Conservation (phyloP, 2,797 vertebrate species). For the Odontamblyopus lacepedii region DNA sequence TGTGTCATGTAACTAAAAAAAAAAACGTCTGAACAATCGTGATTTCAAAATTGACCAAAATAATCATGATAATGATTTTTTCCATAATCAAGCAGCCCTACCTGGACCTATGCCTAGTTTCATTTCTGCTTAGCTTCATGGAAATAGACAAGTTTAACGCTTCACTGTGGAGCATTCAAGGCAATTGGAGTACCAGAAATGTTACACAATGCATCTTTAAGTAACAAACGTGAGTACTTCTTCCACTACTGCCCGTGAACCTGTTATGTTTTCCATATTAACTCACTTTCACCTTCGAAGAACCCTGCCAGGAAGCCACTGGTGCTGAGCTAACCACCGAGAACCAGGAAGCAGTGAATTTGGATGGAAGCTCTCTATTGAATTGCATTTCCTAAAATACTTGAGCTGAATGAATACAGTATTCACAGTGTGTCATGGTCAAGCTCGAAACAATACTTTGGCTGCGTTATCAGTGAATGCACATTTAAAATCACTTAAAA, state of each 20-base stretch:
- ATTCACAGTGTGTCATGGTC: not conserved
- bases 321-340: not conserved
- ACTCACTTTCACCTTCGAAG: not conserved
- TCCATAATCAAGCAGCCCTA: too few relatives aligned
- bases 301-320: conserved; percentile 17
- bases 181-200: too few relatives aligned
- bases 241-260: not conserved
- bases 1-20: too few relatives aligned
- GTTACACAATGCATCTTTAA: too few relatives aligned
- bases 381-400: conserved; percentile 51
- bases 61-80: too few relatives aligned
- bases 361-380: conserved; percentile 46
- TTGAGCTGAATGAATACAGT: not conserved
- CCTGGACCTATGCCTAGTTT: too few relatives aligned
- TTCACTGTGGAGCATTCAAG: too few relatives aligned
- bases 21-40: too few relatives aligned
- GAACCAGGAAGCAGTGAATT: conserved; percentile 42
- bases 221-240: too few relatives aligned
- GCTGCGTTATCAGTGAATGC: not conserved
- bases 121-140: too few relatives aligned
- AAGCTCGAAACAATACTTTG: not conserved
- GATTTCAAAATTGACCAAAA: too few relatives aligned
- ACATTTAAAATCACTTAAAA: conserved; percentile 4
- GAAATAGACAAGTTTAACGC: too few relatives aligned
- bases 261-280: not conserved